Conservation (phyloP, 1,140 invertebrate species). For the Triops cancriformis region DNA sequence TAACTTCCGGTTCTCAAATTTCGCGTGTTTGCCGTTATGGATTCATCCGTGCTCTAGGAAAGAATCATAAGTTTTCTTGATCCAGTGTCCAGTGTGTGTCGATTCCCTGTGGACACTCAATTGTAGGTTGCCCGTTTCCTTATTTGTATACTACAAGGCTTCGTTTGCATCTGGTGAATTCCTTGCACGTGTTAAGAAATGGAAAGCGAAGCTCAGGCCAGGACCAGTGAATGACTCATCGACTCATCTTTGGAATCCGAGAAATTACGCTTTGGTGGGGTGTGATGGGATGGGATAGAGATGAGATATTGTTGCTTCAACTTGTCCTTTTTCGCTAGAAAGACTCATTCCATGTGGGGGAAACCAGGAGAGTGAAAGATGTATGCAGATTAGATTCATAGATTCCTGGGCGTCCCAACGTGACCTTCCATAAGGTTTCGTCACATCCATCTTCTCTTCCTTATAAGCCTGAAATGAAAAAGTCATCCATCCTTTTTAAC, state of each 20-base stretch:
- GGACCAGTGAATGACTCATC: neutral
- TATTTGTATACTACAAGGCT: neutral
- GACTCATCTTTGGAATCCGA: neutral
- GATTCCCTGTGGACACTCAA: neutral
- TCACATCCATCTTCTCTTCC: too few relatives aligned
- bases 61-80: too few relatives aligned
- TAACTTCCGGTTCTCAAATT: slow-evolving; percentile 2
- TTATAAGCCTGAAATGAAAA: too few relatives aligned
- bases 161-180: neutral
- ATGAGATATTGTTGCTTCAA: too few relatives aligned
- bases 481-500: too few relatives aligned
- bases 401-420: too few relatives aligned
- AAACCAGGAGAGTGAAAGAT: too few relatives aligned
- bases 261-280: neutral
- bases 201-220: neutral
- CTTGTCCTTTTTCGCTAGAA: neutral
- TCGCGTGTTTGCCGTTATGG: neutral
- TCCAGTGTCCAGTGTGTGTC: too few relatives aligned
- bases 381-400: too few relatives aligned
- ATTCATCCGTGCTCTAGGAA: too few relatives aligned
- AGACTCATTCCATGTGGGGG: neutral
- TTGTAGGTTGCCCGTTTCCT: neutral
- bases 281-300: neutral
- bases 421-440: too few relatives aligned
- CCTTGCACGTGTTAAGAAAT: neutral